Conservation (phyloP, 1,140 invertebrate species). For the Metaphire vulgaris region DNA sequence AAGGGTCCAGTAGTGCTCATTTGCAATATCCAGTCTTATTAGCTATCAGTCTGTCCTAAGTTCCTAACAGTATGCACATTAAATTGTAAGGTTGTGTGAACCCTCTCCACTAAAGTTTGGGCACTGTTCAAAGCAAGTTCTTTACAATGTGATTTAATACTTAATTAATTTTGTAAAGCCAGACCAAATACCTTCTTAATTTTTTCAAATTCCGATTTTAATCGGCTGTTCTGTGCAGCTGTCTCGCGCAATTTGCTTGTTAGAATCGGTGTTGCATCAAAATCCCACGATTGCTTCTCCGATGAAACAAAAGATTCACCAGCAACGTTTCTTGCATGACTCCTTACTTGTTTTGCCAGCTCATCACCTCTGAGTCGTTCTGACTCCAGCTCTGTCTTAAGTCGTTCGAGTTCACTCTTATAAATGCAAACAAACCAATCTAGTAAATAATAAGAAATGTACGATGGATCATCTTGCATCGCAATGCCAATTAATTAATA, state of each 20-base stretch:
- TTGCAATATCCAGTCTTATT: too few species aligned
- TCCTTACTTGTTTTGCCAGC: background rate
- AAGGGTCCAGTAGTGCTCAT: too few species aligned
- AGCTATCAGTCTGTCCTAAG: too few species aligned
- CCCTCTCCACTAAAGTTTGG: too few species aligned
- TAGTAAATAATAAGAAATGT: background rate
- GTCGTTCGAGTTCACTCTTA: slow-evolving; percentile 36
- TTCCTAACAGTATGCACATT: too few species aligned
- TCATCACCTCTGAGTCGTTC: slow-evolving; percentile 8
- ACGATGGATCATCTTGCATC: too few species aligned
- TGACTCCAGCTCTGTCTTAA: slow-evolving; percentile 29
- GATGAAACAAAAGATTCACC: background rate
- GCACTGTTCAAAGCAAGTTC: too few species aligned
- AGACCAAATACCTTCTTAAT: background rate
- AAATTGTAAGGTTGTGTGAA: too few species aligned
- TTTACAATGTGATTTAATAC: too few species aligned
- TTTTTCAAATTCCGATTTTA: slow-evolving; percentile 28
- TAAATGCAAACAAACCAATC: background rate
- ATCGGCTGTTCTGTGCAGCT: slow-evolving; percentile 33
- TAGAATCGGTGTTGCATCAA: slow-evolving; percentile 19
- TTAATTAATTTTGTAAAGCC: too few species aligned
- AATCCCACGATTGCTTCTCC: background rate
- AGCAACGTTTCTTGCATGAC: background rate
- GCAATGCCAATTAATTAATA: too few species aligned
- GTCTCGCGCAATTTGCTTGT: slow-evolving; percentile 39